Evolutionary conservation across 2,797 vertebrate species (phyloP).

Genomic region (Halcyon badia): DNA sequence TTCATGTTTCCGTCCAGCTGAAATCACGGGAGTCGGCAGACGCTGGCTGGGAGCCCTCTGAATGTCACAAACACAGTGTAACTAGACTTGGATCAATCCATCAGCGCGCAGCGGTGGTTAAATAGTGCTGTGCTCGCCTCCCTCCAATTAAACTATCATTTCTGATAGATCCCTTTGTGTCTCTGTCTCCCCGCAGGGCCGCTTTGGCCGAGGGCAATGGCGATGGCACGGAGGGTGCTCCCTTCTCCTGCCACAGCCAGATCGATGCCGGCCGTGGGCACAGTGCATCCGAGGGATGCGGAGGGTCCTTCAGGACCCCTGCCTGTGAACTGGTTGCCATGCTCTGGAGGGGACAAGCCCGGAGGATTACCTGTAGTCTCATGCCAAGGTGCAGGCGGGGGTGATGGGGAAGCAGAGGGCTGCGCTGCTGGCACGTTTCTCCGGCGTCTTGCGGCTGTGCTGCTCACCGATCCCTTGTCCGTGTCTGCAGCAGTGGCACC

Average conservation of each 20-base stretch:
- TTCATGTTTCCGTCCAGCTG: accelerated
- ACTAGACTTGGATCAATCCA: slow-evolving; percentile 9
- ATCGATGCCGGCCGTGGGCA: accelerated
- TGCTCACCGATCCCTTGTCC: neutral
- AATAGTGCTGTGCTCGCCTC: slow-evolving; percentile 34
- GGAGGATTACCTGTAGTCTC: accelerated
- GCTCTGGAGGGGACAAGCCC: accelerated
- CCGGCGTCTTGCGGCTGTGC: neutral
- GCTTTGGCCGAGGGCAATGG: neutral
- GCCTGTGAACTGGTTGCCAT: accelerated
- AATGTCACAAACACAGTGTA: neutral
- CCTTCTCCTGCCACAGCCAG: neutral
- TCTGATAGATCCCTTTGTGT: slow-evolving; percentile 3
- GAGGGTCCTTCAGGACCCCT: accelerated
- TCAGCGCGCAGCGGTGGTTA: neutral
- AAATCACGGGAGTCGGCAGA: accelerated
- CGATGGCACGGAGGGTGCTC: accelerated
- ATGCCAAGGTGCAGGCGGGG: accelerated
- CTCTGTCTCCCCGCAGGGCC: neutral
- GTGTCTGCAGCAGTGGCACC: neutral
- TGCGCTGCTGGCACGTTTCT: accelerated
- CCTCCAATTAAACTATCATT: neutral
- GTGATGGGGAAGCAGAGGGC: accelerated
- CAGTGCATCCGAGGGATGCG: accelerated
- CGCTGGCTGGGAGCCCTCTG: neutral